phyloP scores from a whole-genome alignment of 1,140 invertebrate genomes.

The Apis mellifera region DNA sequence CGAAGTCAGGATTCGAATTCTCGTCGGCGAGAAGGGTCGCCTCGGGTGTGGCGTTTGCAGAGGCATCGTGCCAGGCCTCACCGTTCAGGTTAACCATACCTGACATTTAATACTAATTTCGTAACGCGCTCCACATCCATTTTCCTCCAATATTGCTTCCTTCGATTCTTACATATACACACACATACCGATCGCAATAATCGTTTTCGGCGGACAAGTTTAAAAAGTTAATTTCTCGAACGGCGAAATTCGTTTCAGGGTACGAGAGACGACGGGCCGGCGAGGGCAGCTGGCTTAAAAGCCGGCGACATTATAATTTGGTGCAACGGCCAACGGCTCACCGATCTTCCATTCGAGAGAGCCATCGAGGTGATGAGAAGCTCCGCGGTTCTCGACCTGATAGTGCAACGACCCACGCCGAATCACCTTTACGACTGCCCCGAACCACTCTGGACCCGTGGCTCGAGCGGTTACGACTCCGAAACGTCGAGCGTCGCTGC shows the following conservation, averaged over 20 bases:
- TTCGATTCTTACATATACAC: too few species aligned
- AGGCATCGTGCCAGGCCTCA: slow-evolving; percentile 77
- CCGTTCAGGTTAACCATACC: slow-evolving; percentile 73
- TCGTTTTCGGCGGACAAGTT: too few species aligned
- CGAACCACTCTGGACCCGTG: slow-evolving; percentile 75
- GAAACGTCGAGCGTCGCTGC: slow-evolving; percentile 74
- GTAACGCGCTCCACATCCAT: neutral
- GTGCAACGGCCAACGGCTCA: slow-evolving; percentile 88
- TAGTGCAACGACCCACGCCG: slow-evolving; percentile 75
- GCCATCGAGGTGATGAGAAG: slow-evolving; percentile 78
- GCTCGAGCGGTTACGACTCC: slow-evolving; percentile 78
- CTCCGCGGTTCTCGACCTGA: slow-evolving; percentile 74
- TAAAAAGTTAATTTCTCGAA: too few species aligned
- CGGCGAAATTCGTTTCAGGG: slow-evolving; percentile 83
- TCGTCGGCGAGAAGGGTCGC: slow-evolving; percentile 78
- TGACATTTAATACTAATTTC: slow-evolving; percentile 10
- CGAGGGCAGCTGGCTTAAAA: slow-evolving; percentile 91
- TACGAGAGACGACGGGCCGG: slow-evolving; percentile 94
- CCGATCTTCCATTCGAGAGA: slow-evolving; percentile 78
- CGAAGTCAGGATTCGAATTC: slow-evolving; percentile 76
- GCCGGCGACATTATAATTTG: slow-evolving; percentile 95
- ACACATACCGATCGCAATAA: too few species aligned
- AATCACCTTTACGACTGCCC: slow-evolving; percentile 78
- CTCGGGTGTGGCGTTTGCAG: slow-evolving; percentile 78
- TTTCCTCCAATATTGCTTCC: too few species aligned